A percentile compares a stretch with the other conserved stretches of the same genome.
These are phyloP conservation scores for Apocheima hispidaria DNA, from an alignment of 2,888 invertebrate genomes.

Conservation along the genomic window DNA sequence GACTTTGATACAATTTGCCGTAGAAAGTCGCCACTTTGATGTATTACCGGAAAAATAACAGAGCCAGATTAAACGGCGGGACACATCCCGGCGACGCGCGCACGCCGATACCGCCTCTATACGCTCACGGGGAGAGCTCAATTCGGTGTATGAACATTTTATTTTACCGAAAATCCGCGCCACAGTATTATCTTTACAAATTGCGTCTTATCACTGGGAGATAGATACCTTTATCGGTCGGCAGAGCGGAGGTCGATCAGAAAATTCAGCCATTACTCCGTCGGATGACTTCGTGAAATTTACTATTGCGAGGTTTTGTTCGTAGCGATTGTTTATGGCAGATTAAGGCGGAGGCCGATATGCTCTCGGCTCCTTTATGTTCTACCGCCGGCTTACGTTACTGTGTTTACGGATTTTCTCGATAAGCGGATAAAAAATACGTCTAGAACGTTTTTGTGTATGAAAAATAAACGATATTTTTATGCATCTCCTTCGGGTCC, in stretches of 20 bases:
- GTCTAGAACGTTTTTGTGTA: slow-evolving; percentile 59
- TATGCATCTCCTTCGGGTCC: slow-evolving; percentile 45
- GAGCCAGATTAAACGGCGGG: slow-evolving; percentile 68
- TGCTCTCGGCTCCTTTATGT: slow-evolving; percentile 61
- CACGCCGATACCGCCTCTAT: slow-evolving; percentile 43
- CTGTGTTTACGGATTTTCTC: slow-evolving; percentile 63
- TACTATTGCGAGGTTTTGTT: slow-evolving; percentile 71
- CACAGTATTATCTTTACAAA: slow-evolving; percentile 9
- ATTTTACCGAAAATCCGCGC: slow-evolving; percentile 30
- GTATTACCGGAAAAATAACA: slow-evolving; percentile 80
- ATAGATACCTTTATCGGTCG: slow-evolving; percentile 31
- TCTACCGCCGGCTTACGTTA: slow-evolving; percentile 57
- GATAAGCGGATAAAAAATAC: slow-evolving; percentile 69
- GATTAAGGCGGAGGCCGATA: slow-evolving; percentile 69
- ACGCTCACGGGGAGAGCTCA: slow-evolving; percentile 32
- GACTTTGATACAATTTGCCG: slow-evolving; percentile 79
- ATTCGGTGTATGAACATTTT: slow-evolving; percentile 38
- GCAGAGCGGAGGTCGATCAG: slow-evolving; percentile 49
- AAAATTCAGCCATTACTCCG: slow-evolving; percentile 69
- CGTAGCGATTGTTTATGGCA: slow-evolving; percentile 72
- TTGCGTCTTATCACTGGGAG: slow-evolving; percentile 27
- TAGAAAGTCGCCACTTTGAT: slow-evolving; percentile 74
- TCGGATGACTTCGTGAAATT: slow-evolving; percentile 72
- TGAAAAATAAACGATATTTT: slow-evolving; percentile 61
- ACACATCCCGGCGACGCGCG: slow-evolving; percentile 46